Evolutionary conservation across 23 tunicate species (phyloP).

Genomic region (Diplosoma virens): DNA sequence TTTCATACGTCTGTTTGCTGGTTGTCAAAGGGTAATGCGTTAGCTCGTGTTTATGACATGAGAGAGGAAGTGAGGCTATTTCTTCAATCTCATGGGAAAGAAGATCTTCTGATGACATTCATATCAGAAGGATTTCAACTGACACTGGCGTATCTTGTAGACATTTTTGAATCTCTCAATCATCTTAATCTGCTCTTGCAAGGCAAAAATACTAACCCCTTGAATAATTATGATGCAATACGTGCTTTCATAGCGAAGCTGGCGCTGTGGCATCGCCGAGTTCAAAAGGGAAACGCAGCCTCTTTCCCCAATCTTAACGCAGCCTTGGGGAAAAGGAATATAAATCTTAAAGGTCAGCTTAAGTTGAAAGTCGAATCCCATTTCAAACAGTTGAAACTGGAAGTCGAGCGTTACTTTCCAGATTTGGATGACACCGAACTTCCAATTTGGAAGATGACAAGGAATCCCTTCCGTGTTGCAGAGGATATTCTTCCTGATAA

Average conservation of each 20-base stretch:
- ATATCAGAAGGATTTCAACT: conserved; percentile 35
- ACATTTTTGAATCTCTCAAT: conserved; percentile 36
- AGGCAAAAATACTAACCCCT: conserved; percentile 47
- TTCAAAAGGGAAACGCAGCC: conserved; percentile 35
- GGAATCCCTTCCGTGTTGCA: conserved; percentile 44
- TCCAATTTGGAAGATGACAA: conserved; percentile 44
- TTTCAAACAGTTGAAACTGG: conserved; percentile 22
- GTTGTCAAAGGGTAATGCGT: conserved; percentile 50
- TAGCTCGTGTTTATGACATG: conserved; percentile 53
- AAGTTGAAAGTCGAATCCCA: conserved; percentile 24
- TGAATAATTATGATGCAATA: conserved; percentile 37
- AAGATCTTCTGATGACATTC: conserved; percentile 33
- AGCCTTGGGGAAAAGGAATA: conserved; percentile 16
- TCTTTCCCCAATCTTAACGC: conserved; percentile 36
- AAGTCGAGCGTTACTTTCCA: conserved; percentile 39
- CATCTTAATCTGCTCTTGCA: conserved; percentile 34
- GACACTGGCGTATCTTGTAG: conserved; percentile 35
- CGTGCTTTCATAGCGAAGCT: conserved; percentile 43
- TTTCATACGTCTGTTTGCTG: conserved; percentile 43
- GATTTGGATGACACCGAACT: conserved; percentile 35
- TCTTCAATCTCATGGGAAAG: conserved; percentile 34
- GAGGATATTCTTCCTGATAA: conserved; percentile 40
- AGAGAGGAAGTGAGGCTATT: conserved; percentile 42
- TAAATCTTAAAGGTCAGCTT: conserved; percentile 29
- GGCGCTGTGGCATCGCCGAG: conserved; percentile 53